Percentiles rank a stretch among this genome's conserved stretches.
Conservation (phyloP, 2,797 vertebrate species). For the Chromobotia macracanthus region DNA sequence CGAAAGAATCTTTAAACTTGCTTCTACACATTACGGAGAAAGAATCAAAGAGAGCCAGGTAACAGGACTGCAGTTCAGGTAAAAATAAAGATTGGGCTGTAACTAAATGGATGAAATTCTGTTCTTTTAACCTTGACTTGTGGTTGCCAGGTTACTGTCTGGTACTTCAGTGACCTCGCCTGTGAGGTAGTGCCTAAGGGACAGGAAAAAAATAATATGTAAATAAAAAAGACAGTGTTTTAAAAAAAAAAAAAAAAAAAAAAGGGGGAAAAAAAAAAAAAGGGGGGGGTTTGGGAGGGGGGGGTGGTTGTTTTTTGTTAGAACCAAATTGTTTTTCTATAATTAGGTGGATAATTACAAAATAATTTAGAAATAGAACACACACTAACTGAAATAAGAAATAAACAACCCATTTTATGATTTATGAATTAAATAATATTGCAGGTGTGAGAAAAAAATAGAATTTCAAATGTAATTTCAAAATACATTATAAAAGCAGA, state of each 20-base stretch:
- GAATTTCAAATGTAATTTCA: too few species aligned
- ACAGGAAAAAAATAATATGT: not conserved
- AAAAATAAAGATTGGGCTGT: not conserved
- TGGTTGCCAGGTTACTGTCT: constrained; percentile 19
- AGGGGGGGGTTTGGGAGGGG: too few species aligned
- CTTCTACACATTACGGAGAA: too few species aligned
- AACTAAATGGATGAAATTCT: not conserved
- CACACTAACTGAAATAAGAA: not conserved
- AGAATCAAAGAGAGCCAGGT: too few species aligned
- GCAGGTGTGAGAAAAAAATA: not conserved
- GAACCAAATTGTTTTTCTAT: not conserved
- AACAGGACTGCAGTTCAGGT: too few species aligned
- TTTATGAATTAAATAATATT: not conserved
- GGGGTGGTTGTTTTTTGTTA: too few species aligned
- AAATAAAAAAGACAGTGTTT: not conserved
- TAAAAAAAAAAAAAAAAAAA: not conserved
- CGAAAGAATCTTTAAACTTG: too few species aligned
- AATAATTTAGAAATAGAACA: not conserved
- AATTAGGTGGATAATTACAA: not conserved
- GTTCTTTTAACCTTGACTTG: constrained; percentile 25
- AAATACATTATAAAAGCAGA: too few species aligned
- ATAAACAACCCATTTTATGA: not conserved
- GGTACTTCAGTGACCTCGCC: constrained; percentile 15
- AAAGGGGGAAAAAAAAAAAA: not conserved
- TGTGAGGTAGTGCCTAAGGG: not conserved